phyloP scores from a whole-genome alignment of 1,140 invertebrate species.

The Drosophila baimaii region DNA sequence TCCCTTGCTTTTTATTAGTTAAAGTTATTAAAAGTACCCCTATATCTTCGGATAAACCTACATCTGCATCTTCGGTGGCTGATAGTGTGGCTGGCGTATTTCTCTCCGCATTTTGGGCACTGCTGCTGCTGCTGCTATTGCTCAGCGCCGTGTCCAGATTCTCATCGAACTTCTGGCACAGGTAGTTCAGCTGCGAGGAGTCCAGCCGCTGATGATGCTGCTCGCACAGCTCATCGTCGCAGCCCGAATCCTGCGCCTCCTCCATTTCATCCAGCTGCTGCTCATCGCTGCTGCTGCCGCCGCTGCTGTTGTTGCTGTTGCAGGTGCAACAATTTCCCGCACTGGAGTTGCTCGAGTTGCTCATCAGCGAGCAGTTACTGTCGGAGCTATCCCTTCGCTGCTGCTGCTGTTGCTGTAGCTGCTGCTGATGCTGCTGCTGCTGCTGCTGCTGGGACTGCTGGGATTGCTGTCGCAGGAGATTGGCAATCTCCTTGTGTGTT shows the following conservation, averaged over 20 bases:
- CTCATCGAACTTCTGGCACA: conserved; percentile 84
- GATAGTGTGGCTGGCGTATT: conserved; percentile 30
- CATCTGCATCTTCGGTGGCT: conserved; percentile 71
- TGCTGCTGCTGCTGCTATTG: conserved; percentile 40
- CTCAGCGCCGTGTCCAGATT: conserved; percentile 73
- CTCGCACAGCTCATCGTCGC: conserved; percentile 86
- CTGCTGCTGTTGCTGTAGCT: conserved; percentile 64
- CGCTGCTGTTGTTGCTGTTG: conserved; percentile 69
- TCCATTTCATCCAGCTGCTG: conserved; percentile 73
- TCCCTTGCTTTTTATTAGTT: too few relatives aligned
- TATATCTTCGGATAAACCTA: conserved; percentile 37
- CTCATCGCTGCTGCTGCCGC: conserved; percentile 42
- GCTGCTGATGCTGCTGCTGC: conserved; percentile 50
- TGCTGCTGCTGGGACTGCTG: conserved; percentile 55
- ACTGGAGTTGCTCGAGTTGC: conserved; percentile 72
- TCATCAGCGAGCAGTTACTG: conserved; percentile 80
- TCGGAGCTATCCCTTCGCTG: conserved; percentile 81
- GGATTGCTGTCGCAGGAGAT: conserved; percentile 73
- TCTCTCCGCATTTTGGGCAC: conserved; percentile 27
- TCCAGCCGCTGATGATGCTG: conserved; percentile 72
- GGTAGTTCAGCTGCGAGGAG: conserved; percentile 70
- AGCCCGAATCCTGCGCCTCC: conserved; percentile 85
- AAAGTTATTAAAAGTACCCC: too few relatives aligned
- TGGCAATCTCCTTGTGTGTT: conserved; percentile 81
- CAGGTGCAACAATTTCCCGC: conserved; percentile 74